Evolutionary conservation across 2,888 invertebrate species (phyloP), one percentile per base, ranked within the genome.

Genomic region (Diaphora mendica): DNA sequence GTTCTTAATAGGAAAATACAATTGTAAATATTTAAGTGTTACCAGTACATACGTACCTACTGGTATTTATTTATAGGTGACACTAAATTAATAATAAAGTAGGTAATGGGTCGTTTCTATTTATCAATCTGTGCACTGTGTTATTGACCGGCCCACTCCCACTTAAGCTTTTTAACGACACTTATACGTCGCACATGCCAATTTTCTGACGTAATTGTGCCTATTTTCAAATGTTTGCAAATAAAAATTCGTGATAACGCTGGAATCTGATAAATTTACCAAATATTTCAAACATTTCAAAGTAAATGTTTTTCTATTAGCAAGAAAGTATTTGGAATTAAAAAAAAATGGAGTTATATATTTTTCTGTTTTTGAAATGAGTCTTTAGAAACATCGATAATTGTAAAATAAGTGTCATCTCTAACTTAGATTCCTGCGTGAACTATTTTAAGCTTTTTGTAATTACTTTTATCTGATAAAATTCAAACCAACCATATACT

Each of bases 101-200:
- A 62, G 23, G 11, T 64, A 39, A 70, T 33, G 26, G 9, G 65
- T 39, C 23, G 51, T 15, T 26, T 35, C 68, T 17, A 68, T 67
- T 72, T 62, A 68, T 67, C 59, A 72, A 67, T 62, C 72, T 62
- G 33, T 68, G n/a, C 44, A 67, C 20, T 48, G 59, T 68, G 26
- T 33, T 17, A 44, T 64, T 51, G 20, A n/a, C 64, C 64, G 39
- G 39, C 68, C 64, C 55, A 72, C 68, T 64, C 9, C 39, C 72
- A 73, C 30, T 68, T 68, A 72, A 48, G 20, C 62, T 42, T 68
- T 71, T 67, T 20, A 71, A 33, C 42, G 23, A 30, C 72, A 72
- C 48, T 66, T 68, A 44, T 39, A 66, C 51, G 35, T 62, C 17
- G 26, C 59, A 26, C 48, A 35, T 51, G 35, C 48, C 26, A 68